Base-by-base conservation (phyloP, 2,888 invertebrate species). In the Trachelus iudaicus region DNA sequence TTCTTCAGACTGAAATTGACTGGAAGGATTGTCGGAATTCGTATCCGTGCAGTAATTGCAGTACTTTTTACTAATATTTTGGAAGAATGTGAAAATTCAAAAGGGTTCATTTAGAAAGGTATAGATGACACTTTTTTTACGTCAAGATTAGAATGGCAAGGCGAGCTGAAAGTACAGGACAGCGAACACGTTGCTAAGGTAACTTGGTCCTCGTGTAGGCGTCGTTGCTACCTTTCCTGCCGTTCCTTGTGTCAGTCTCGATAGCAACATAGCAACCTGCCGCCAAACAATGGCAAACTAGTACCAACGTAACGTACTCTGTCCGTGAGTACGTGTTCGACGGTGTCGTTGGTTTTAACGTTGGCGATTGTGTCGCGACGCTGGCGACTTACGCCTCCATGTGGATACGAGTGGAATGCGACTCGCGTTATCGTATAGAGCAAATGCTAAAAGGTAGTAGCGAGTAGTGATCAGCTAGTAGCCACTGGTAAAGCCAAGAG, bases 201-300 rank as follows among this genome's bases (percentile, higher is more conserved):
- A 56, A 23, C 23, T 56, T 56, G 40, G 40, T 56, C 40, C 40
- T 56, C 9, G 40, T 9, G 23, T 23, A 15, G 40, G 40, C 15
- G 15, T 40, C 15, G 23, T 23, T 6, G 15, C 40, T 56, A 6
- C 40, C 40, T 6, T 56, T 56, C 40, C 23, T 56, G 23, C 6
- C 23, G 23, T 56, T 56, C 9, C 34, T 34, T 13, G 75, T 76
- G 73, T 75, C 77, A 79, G 85, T 85, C 81, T 85, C 82, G 85
- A 84, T 85, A 83, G 85, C 40, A 56, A 15, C 40, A 77, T 81
- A 78, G 81, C 80, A 81, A 81, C 81, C 33, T 34, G 13, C n/a
- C 35, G 34, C 69, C 77, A 81, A 81, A 81, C 81, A 81, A 71
- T 34, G 34, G 31, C 23, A 78, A 40, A 79, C 40, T 56, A 56